Evolutionary conservation across 2,113 vertebrate genomes (phyloP).

Genomic region (Carassius auratus): DNA sequence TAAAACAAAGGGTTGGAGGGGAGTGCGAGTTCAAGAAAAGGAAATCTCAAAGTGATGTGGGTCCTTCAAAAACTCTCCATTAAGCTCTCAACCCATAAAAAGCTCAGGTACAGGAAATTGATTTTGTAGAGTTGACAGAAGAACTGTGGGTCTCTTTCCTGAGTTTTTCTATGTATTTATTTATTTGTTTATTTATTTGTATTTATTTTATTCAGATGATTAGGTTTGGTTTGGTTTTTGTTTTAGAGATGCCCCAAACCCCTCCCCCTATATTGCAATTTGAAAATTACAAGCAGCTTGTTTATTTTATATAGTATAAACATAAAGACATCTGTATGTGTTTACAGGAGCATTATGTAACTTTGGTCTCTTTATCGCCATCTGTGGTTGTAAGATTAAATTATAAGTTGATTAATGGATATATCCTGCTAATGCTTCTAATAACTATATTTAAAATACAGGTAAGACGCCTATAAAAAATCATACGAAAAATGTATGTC

Average conservation of each 20-base stretch:
- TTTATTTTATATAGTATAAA: background rate
- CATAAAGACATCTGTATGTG: background rate
- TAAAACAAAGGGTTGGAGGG: background rate
- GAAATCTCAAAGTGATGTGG: background rate
- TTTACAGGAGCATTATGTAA: background rate
- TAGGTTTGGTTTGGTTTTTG: background rate
- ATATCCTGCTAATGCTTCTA: too few relatives aligned
- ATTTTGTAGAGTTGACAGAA: background rate
- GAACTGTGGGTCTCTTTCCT: background rate
- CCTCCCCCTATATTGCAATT: too few relatives aligned
- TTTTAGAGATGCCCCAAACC: background rate
- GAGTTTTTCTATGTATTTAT: background rate
- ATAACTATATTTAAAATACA: too few relatives aligned
- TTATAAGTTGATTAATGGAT: background rate
- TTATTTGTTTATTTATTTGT: background rate
- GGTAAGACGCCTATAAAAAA: too few relatives aligned
- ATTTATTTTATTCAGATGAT: background rate
- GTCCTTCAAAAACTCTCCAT: background rate
- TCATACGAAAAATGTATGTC: too few relatives aligned
- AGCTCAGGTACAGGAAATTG: background rate
- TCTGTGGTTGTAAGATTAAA: background rate
- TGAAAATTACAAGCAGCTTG: too few relatives aligned
- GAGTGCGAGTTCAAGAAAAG: constrained; percentile 1
- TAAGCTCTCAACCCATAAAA: background rate
- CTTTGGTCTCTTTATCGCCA: background rate